A percentile compares a stretch with the other conserved stretches of the same genome.
phyloP scores from a whole-genome alignment of 1,140 invertebrate genomes.

The Drosophila ogumai region DNA sequence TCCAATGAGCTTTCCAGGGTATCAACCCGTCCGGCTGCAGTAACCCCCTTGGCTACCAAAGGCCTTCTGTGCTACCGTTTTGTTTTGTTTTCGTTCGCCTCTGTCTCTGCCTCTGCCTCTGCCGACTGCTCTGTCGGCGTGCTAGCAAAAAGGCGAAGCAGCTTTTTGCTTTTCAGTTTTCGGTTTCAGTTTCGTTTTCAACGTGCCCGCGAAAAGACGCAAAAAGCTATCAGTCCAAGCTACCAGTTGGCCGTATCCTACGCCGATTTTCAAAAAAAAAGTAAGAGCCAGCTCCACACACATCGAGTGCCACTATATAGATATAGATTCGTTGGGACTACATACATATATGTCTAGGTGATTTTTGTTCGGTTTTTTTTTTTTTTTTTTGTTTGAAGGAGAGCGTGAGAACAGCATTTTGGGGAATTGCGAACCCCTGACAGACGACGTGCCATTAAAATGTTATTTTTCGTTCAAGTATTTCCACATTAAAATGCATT shows the following conservation, averaged over 20 bases:
- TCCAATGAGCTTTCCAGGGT: conserved; percentile 3
- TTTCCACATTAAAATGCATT: conserved; percentile 35
- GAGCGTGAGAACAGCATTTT: conserved; percentile 15
- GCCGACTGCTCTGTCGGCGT: conserved; percentile 15
- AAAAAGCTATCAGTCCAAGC: conserved; percentile 28
- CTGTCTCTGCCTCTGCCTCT: conserved; percentile 1
- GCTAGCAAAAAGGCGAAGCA: conserved; percentile 49
- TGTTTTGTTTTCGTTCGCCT: conserved; percentile 37
- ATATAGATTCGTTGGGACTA: conserved; percentile 13
- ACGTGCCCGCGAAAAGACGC: conserved; percentile 77
- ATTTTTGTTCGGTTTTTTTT: not conserved
- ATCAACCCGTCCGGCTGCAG: not conserved
- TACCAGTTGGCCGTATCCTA: conserved; percentile 22
- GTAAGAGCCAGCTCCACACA: conserved; percentile 16
- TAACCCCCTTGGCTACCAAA: conserved; percentile 4
- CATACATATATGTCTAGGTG: not conserved
- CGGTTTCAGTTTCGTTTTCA: conserved; percentile 68
- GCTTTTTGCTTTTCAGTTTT: conserved; percentile 67
- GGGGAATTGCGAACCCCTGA: conserved; percentile 5
- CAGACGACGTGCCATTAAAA: conserved; percentile 14
- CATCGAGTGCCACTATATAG: conserved; percentile 17
- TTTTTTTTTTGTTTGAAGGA: conserved; percentile 6
- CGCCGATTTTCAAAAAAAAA: conserved; percentile 45
- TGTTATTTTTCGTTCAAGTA: conserved; percentile 26
- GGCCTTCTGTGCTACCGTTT: conserved; percentile 8